Conservation (phyloP, 2,888 invertebrate species). For the Microchrysa polita region DNA sequence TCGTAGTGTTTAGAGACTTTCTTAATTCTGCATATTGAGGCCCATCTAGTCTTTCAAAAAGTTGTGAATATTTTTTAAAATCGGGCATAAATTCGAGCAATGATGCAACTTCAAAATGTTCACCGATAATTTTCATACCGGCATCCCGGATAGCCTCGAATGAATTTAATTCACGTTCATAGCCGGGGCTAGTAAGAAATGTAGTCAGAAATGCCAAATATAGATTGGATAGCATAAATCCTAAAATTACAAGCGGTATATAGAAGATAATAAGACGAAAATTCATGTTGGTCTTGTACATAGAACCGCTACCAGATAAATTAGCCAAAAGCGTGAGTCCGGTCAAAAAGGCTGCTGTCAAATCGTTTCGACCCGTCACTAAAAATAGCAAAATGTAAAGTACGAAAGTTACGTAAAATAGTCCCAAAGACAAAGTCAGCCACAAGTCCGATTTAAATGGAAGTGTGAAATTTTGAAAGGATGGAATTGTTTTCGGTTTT, state of each 20-base stretch:
- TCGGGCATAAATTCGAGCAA: no score
- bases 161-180: neutral
- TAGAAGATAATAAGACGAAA: neutral
- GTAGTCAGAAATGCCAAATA: constrained; percentile 9
- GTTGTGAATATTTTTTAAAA: no score
- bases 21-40: neutral
- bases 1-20: neutral
- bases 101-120: neutral
- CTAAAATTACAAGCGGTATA: neutral
- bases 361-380: neutral
- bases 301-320: neutral
- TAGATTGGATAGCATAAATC: constrained; percentile 18
- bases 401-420: neutral
- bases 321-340: neutral
- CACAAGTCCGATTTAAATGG: neutral
- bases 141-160: neutral
- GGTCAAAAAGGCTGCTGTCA: neutral
- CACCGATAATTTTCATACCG: neutral
- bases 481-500: neutral
- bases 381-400: neutral
- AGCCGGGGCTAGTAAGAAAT: constrained; percentile 9
- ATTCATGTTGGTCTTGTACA: neutral
- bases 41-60: no score
- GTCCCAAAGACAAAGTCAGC: neutral
- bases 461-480: neutral